Percentiles rank a stretch among this genome's conserved stretches.
Evolutionary conservation across 35 echinoderm and acorn worm genomes (phyloP).

Genomic region (Apostichopus parvimensis): DNA sequence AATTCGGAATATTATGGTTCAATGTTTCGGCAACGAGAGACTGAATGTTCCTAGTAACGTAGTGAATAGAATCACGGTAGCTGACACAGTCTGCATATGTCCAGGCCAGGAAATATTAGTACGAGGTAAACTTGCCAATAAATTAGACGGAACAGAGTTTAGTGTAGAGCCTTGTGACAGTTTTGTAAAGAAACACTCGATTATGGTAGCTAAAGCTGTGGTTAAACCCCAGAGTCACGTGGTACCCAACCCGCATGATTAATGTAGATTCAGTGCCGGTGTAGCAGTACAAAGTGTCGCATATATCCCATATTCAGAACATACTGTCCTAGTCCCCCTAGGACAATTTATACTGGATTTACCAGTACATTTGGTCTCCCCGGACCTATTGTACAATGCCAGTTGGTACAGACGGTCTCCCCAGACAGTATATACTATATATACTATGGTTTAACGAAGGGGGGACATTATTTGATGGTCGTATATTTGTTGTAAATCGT

Average conservation of each 20-base stretch:
- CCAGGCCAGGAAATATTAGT: slow-evolving; percentile 24
- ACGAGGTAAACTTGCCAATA: background rate
- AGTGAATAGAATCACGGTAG: slow-evolving; percentile 9
- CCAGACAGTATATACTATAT: too few relatives aligned
- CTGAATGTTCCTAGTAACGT: background rate
- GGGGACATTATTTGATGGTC: too few relatives aligned
- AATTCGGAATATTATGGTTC: background rate
- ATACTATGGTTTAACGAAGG: too few relatives aligned
- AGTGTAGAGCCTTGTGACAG: slow-evolving; percentile 11
- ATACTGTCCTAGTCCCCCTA: too few relatives aligned
- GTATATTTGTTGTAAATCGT: too few relatives aligned
- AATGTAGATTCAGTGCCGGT: background rate
- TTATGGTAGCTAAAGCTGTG: slow-evolving; percentile 33
- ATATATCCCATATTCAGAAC: too few relatives aligned
- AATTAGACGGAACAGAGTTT: background rate
- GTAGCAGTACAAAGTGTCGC: too few relatives aligned
- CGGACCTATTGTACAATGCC: too few relatives aligned
- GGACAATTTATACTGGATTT: too few relatives aligned
- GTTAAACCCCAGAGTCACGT: background rate
- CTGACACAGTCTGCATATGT: background rate
- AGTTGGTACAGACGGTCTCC: too few relatives aligned
- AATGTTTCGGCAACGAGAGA: background rate
- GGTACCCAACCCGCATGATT: slow-evolving; percentile 12
- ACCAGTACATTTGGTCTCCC: too few relatives aligned
- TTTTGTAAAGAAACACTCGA: slow-evolving; percentile 3